Base-by-base conservation (phyloP, 2,113 vertebrate species). In the Felis chaus region DNA sequence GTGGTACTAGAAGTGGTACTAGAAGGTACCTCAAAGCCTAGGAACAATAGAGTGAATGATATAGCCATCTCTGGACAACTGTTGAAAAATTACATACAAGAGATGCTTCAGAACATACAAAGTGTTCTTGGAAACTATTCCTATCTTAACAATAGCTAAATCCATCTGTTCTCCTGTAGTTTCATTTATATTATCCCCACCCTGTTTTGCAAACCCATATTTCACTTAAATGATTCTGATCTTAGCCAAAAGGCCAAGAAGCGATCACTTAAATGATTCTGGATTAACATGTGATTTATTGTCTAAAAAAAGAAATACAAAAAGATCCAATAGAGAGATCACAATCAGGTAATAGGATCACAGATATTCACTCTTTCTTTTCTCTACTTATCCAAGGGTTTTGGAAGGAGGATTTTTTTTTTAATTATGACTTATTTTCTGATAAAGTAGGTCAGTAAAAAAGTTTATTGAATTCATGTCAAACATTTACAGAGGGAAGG, bases 101-200 rank as follows among this genome's bases (percentile, higher is more conserved):
- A 95, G 93, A 92, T 89, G 97, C 91, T 98, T 98, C 97, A 90
- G 87, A 98, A 80, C 86, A 98, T 98, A 98, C 97, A 98, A 94
- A 98, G 91, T 98, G 98, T 99, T 98, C 98, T 99, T 99, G 98
- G 98, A 99, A 98, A 93, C 78, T n/a, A 91, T 93, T 97, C 66
- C 82, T 69, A 94, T 97, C 90, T 98, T 98, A 98, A 98, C 97
- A 98, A 98, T 98, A 98, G 97, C 97, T 97, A 97, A 98, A 97
- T 97, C 98, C 98, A 98, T 99, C 98, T 99, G 98, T 89, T 98
- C 23, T 96, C 96, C 91, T 98, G 85, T 92, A 96, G 95, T 98
- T 97, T 96, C 73, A 80, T 97, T 98, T 98, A 33, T 89, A 96
- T 98, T 98, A 98, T 41, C 73, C 86, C 91, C 86, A 97, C 78